Conservation (phyloP, 2,797 vertebrate species). For the Calcarius lapponicus region DNA sequence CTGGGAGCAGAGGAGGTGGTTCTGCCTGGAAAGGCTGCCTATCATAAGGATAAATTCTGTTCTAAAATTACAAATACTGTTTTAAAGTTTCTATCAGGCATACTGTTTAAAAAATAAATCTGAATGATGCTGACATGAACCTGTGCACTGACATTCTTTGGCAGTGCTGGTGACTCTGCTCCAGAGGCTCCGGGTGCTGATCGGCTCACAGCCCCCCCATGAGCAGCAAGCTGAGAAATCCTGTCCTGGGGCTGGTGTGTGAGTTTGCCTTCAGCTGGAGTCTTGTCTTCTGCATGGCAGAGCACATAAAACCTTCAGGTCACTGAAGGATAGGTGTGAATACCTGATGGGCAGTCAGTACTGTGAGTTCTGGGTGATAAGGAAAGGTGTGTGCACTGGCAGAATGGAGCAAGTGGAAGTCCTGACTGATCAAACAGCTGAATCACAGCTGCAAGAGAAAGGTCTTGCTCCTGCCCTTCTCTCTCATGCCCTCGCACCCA, state of each 20-base stretch:
- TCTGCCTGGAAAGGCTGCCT: neutral
- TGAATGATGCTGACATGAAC: neutral
- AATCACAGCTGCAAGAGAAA: neutral
- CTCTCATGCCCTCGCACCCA: neutral
- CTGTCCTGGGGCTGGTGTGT: neutral
- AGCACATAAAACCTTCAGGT: neutral
- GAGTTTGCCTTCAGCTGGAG: neutral
- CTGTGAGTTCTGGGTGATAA: neutral
- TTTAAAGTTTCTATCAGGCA: neutral
- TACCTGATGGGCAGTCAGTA: neutral
- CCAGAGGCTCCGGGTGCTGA: neutral
- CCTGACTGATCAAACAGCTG: neutral
- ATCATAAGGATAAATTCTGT: neutral
- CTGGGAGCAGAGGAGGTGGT: neutral
- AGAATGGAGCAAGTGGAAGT: neutral
- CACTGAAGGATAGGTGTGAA: fast-evolving
- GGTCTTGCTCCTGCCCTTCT: neutral
- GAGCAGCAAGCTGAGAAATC: neutral
- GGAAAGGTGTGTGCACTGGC: neutral
- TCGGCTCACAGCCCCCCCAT: neutral
- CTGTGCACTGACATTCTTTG: neutral
- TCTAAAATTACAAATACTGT: neutral
- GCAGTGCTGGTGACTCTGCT: neutral
- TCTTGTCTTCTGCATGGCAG: neutral
- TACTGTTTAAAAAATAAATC: neutral